Evolutionary conservation across 2,888 invertebrate genomes (phyloP), one percentile per base, ranked within the genome.

Genomic region (Nudaria mundana): DNA sequence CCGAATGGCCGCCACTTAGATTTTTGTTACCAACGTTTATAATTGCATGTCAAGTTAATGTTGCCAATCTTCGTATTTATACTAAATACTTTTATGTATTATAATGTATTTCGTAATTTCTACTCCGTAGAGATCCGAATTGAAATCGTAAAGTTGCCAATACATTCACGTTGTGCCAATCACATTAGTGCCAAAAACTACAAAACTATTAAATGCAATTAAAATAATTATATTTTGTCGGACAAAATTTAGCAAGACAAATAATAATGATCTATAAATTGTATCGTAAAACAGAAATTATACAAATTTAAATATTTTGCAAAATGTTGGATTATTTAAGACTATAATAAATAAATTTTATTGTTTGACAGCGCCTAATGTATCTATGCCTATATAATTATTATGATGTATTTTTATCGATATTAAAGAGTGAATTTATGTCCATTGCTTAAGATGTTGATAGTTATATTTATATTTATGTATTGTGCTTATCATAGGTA

Each of bases 41-140:
- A 48, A 67, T 72, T 80, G 76, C 76, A 75, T 76, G 77, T 71
- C 60, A 66, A 67, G 47, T 71, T 65, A 70, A 76, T 76, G 68
- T 71, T 74, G 63, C 60, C 46, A 71, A 66, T 61, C 48, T 63
- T 63, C 48, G 56, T 62, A 39, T 49, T 58, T 56, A 58, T 61
- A 48, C 31, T 64, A 58, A 65, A 59, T 61, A 56, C 5, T 5
- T 20, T 7, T 66, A 66, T 45, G 41, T 53, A 52, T 48, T 48
- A 43, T 48, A 66, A 66, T 45, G 41, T 53, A 52, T 48, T 48
- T 41, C 48, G 41, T 51, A 53, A 48, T 43, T 49, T 51, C 34
- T 51, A 63, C 55, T 51, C 42, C 53, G 49, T 50, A 52, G 47
- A 53, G 31, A 52, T 44, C n/a, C 48, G 52, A 54, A 41, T 47